Conservation (phyloP, 2,888 invertebrate species). For the Ptilodon capucinus region DNA sequence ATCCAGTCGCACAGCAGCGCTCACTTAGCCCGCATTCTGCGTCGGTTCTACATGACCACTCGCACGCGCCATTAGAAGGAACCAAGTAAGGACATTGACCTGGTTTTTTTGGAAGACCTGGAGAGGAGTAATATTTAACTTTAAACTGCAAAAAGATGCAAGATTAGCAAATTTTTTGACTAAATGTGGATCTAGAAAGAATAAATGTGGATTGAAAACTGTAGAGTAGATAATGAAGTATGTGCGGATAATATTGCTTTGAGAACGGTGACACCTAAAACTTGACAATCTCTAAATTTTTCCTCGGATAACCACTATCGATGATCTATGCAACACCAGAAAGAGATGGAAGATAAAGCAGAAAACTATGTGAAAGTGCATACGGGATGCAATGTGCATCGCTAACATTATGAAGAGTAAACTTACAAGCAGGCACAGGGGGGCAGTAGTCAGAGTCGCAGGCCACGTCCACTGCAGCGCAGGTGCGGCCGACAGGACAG, state of each 20-base stretch:
- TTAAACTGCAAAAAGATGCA: too few relatives aligned
- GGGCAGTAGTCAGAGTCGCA: conserved; percentile 94
- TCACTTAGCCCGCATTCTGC: conserved; percentile 86
- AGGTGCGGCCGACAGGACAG: conserved; percentile 86
- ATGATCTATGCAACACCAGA: too few relatives aligned
- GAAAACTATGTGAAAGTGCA: too few relatives aligned
- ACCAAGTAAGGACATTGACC: conserved; percentile 94
- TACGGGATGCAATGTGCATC: not conserved
- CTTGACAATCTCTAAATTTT: too few relatives aligned
- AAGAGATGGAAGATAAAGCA: too few relatives aligned
- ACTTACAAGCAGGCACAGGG: conserved; percentile 90
- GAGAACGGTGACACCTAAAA: too few relatives aligned
- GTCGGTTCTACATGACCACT: conserved; percentile 90
- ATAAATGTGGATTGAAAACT: too few relatives aligned
- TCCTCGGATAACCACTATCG: too few relatives aligned
- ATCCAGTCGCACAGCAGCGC: conserved; percentile 94
- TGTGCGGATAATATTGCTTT: too few relatives aligned
- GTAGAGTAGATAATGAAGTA: too few relatives aligned
- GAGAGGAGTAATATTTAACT: not conserved
- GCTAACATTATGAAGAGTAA: not conserved
- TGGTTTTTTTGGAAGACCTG: conserved; percentile 85
- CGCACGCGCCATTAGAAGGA: conserved; percentile 86
- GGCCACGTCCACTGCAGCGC: conserved; percentile 92
- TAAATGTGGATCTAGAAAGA: too few relatives aligned
- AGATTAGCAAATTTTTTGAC: too few relatives aligned